Evolutionary conservation across 2,888 invertebrate species (phyloP), one percentile per base, ranked within the genome.

Genomic region (Thera britannica): DNA sequence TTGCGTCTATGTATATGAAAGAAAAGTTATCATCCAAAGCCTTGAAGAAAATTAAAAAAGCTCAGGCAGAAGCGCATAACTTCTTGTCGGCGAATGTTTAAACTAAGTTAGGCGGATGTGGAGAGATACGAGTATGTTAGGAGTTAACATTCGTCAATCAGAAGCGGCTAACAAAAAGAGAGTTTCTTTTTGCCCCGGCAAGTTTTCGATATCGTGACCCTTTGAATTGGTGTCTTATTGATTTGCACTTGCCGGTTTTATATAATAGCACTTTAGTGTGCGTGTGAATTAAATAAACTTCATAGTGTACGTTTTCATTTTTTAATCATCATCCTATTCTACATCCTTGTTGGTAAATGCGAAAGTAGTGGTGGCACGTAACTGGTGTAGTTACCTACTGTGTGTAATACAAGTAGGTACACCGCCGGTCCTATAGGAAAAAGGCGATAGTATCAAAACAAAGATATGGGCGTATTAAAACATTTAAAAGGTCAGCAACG

Each of bases 271-370:
- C 90, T 81, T 82, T 74, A 85, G 79, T 79, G 90, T 90, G 90
- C 90, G 83, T 86, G 84, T 90, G 88, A 88, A 89, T 83, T 85
- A 85, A 85, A 88, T 86, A 87, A 87, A 89, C 87, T 88, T 87
- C 87, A 90, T 91, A 91, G 90, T 91, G 88, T 92, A 91, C 90
- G 86, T 87, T 87, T 87, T 83, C 66, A 62, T 56, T 12, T 71
- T 68, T 65, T 76, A 35, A n/a, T 48, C 35, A 48, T 34, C n/a
- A 55, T 36, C 35, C 9, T 55, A 38, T 56, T 1, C 12, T 9
- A 51, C 23, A 23, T 2, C 41, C 9, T 57, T 41, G 23, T 23
- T 56, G 41, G 4, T 38, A 38, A 23, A 23, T 23, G 23, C 6
- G 38, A 38, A 38, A 38, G 38, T 38, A n/a, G n/a, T n/a, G 23